These are phyloP conservation scores for Cuniculus paca DNA, from an alignment of 2,797 vertebrate species.

Conservation along the genomic window DNA sequence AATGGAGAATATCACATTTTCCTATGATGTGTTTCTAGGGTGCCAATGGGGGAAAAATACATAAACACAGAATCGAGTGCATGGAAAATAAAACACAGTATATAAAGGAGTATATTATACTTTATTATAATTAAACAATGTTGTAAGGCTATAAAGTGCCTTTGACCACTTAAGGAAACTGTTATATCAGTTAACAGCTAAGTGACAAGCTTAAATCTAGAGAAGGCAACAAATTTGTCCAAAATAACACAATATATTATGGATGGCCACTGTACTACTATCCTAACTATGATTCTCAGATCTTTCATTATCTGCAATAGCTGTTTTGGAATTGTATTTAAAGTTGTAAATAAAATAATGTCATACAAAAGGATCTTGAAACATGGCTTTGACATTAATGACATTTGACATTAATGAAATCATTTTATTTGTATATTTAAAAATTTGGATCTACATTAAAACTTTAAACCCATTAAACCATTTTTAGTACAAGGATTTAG, in stretches of 20 bases:
- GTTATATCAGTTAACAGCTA: neutral
- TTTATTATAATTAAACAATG: neutral
- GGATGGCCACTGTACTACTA: rapidly evolving
- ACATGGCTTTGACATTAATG: neutral
- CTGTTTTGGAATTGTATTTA: neutral
- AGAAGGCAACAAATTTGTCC: neutral
- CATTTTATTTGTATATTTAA: neutral
- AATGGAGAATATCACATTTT: neutral
- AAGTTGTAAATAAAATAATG: neutral
- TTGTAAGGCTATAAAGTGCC: neutral
- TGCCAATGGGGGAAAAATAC: neutral
- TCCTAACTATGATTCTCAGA: neutral
- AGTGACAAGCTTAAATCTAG: neutral
- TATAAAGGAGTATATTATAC: neutral
- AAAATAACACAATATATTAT: neutral
- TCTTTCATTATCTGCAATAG: neutral
- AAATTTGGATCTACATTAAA: neutral
- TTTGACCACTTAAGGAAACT: neutral
- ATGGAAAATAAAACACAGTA: neutral
- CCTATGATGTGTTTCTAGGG: neutral
- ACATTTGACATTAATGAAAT: neutral
- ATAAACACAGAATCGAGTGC: neutral
- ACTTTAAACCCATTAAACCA: neutral
- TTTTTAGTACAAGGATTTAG: neutral
- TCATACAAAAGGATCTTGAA: neutral